Conservation (phyloP, 2,797 vertebrate species). For the Xiphophorus birchmanni region DNA sequence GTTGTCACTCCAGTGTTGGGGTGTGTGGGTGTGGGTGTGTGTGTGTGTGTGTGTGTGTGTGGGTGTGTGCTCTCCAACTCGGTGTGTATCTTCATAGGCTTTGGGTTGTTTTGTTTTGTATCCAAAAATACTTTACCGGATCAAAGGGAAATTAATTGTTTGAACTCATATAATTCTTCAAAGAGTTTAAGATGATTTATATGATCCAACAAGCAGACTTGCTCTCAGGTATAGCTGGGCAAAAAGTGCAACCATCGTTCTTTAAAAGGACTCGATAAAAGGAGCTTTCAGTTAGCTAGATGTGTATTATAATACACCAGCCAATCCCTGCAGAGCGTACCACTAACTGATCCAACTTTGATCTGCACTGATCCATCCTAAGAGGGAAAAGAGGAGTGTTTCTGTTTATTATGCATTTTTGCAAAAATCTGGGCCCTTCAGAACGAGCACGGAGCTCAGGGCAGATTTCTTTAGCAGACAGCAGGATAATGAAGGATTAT, state of each 20-base stretch:
- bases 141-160: neutral
- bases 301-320: neutral
- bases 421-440: neutral
- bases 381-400: neutral
- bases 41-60: neutral
- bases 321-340: neutral
- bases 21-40: neutral
- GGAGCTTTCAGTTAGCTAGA: neutral
- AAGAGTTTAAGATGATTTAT: neutral
- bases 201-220: neutral
- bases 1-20: neutral
- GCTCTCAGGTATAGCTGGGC: neutral
- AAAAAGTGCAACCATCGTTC: neutral
- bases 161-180: neutral
- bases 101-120: neutral
- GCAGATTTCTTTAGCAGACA: slow-evolving; percentile 5
- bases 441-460: neutral
- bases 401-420: slow-evolving; percentile 8
- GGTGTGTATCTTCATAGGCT: neutral
- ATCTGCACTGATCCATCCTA: neutral
- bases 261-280: neutral
- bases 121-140: neutral
- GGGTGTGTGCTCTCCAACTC: too few species aligned
- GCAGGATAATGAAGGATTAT: neutral
- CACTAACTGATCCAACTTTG: slow-evolving; percentile 2